A percentile compares a stretch with the other conserved stretches of the same genome.
Conservation (phyloP, 2,113 vertebrate genomes). For the Ictidomys tridecemlineatus region DNA sequence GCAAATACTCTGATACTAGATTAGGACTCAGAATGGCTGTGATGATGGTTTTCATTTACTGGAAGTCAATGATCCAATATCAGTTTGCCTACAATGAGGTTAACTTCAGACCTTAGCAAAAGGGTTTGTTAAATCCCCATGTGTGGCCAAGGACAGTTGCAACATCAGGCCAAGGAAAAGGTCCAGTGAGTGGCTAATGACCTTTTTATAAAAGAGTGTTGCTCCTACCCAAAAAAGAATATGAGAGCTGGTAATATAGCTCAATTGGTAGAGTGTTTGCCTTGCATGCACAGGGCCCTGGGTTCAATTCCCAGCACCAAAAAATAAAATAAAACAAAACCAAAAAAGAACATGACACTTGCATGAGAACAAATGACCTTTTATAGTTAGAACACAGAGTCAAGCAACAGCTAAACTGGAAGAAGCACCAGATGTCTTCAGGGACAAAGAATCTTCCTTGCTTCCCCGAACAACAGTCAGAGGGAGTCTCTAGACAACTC, state of each 20-base stretch:
- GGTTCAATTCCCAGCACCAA: too few relatives aligned
- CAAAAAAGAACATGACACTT: constrained; percentile 4
- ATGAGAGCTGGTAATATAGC: neutral
- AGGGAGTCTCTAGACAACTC: neutral
- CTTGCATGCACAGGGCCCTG: too few relatives aligned
- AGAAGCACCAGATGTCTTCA: neutral
- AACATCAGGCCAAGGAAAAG: neutral
- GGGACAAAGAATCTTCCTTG: neutral
- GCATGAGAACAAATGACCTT: neutral
- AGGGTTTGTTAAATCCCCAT: neutral
- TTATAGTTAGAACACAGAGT: constrained; percentile 44
- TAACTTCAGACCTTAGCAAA: neutral
- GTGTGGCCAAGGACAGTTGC: neutral
- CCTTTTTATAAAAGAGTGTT: neutral
- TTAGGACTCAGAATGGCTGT: neutral
- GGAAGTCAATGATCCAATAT: neutral
- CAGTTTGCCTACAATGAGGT: neutral
- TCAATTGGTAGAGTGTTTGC: too few relatives aligned
- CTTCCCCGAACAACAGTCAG: neutral
- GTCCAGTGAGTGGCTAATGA: neutral
- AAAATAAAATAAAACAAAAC: too few relatives aligned
- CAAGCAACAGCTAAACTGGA: neutral
- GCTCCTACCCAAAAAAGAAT: neutral
- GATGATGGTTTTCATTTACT: neutral
- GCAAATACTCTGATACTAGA: neutral